Percentiles rank a stretch among this genome's conserved stretches.
Evolutionary conservation across 2,888 invertebrate species (phyloP).

Genomic region (Hyposoter dolosus): DNA sequence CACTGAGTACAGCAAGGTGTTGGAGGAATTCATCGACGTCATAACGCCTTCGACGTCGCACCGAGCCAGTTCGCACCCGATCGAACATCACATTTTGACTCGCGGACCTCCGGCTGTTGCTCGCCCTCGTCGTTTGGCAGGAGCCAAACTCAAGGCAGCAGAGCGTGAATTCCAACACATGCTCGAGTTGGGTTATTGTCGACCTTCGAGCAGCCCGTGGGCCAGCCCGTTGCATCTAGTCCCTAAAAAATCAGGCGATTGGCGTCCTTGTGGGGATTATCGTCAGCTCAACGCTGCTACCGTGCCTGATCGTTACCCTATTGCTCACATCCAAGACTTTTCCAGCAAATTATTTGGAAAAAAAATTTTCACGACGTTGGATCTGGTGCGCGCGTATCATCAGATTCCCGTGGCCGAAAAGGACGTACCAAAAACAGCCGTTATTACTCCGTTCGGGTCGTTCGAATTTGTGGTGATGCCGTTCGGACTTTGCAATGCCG

Average conservation of each 20-base stretch:
- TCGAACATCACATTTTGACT: constrained; percentile 26
- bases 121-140: constrained; percentile 29
- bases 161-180: constrained; percentile 67
- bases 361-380: constrained; percentile 50
- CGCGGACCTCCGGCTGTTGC: constrained; percentile 25
- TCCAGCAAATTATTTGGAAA: constrained; percentile 15
- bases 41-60: not conserved
- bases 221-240: constrained; percentile 71
- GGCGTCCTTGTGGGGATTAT: constrained; percentile 76
- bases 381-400: constrained; percentile 61
- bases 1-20: not conserved
- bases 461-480: constrained; percentile 45
- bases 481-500: constrained; percentile 45
- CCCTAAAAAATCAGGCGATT: constrained; percentile 70
- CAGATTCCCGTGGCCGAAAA: constrained; percentile 58
- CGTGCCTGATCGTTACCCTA: constrained; percentile 70
- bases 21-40: constrained; percentile 28
- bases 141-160: constrained; percentile 22
- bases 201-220: constrained; percentile 74
- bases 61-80: not conserved
- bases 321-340: constrained; percentile 44
- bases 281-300: constrained; percentile 73
- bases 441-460: constrained; percentile 41
- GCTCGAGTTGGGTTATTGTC: constrained; percentile 68
- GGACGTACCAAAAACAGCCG: constrained; percentile 51